Evolutionary conservation across 30 jellyfish, hydroid and myxozoan species (phyloP).

Genomic region (Calvadosia cruxmelitensis): DNA sequence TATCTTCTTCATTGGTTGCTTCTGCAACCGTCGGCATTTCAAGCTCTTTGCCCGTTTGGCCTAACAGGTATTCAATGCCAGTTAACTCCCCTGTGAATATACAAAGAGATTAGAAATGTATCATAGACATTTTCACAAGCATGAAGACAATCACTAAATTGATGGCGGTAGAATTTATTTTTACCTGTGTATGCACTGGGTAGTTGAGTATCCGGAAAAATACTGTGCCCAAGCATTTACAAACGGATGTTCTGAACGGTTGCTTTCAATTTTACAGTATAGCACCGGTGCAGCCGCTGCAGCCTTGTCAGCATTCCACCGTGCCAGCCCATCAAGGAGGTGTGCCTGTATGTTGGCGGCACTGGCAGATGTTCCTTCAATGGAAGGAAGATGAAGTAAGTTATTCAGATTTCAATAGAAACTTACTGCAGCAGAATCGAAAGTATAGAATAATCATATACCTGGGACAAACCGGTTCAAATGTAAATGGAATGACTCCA

Average conservation of each 20-base stretch:
- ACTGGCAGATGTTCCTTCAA: slow-evolving; percentile 22
- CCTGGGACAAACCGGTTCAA: slow-evolving; percentile 12
- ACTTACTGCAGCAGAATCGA: not conserved
- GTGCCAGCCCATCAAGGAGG: slow-evolving; percentile 10
- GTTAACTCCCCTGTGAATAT: slow-evolving; percentile 2
- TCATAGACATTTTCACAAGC: not conserved
- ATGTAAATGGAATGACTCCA: slow-evolving; percentile 25
- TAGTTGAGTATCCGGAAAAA: too few relatives aligned
- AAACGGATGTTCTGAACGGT: too few relatives aligned
- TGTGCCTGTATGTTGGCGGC: slow-evolving; percentile 33
- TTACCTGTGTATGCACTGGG: too few relatives aligned
- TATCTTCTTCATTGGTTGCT: not conserved
- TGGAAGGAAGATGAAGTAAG: not conserved
- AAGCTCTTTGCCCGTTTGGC: not conserved
- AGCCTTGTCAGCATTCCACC: slow-evolving; percentile 27
- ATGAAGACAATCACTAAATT: not conserved
- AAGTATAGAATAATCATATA: too few relatives aligned
- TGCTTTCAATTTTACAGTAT: not conserved
- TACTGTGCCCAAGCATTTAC: too few relatives aligned
- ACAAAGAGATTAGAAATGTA: too few relatives aligned
- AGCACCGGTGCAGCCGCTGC: slow-evolving; percentile 9
- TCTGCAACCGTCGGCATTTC: not conserved
- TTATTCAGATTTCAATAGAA: too few relatives aligned
- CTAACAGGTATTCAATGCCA: slow-evolving; percentile 27
- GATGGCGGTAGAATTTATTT: too few relatives aligned